phyloP scores from a whole-genome alignment of 2,888 invertebrate species.

The Meteorus cinctellus region DNA sequence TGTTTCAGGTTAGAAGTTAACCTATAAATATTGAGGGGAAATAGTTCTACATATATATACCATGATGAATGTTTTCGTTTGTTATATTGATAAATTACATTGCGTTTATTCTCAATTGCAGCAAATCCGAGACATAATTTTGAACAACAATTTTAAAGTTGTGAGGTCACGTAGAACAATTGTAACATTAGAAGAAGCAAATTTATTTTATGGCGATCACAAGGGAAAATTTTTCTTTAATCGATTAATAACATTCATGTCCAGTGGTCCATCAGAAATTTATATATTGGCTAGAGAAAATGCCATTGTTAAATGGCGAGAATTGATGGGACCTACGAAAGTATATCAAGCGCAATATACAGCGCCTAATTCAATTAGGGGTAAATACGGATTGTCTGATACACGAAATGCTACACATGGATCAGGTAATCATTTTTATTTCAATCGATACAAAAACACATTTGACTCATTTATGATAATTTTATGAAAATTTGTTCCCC shows the following conservation, averaged over 20 bases:
- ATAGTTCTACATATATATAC: too few relatives aligned
- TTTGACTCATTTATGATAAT: neutral
- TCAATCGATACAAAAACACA: neutral
- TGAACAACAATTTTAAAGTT: constrained; percentile 82
- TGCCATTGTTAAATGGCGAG: constrained; percentile 87
- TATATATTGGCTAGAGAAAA: constrained; percentile 85
- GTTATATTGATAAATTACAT: too few relatives aligned
- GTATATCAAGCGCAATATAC: constrained; percentile 86
- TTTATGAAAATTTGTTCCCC: constrained; percentile 61
- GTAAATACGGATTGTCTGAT: constrained; percentile 91
- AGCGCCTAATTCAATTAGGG: constrained; percentile 86
- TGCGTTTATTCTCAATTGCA: constrained; percentile 61
- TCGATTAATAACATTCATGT: constrained; percentile 87
- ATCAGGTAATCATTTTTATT: constrained; percentile 79
- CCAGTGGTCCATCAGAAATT: constrained; percentile 88
- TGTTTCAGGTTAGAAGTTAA: constrained; percentile 74
- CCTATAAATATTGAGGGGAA: neutral
- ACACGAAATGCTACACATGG: constrained; percentile 97
- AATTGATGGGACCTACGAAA: constrained; percentile 92
- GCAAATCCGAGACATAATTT: constrained; percentile 81
- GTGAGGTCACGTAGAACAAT: constrained; percentile 80
- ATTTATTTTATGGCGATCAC: constrained; percentile 89
- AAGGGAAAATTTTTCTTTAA: constrained; percentile 88
- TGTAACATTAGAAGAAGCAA: constrained; percentile 79
- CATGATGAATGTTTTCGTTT: too few relatives aligned